Percentiles rank a stretch among this genome's conserved stretches.
phyloP scores from a whole-genome alignment of 2,797 vertebrate species.

The Peromyscus eremicus region DNA sequence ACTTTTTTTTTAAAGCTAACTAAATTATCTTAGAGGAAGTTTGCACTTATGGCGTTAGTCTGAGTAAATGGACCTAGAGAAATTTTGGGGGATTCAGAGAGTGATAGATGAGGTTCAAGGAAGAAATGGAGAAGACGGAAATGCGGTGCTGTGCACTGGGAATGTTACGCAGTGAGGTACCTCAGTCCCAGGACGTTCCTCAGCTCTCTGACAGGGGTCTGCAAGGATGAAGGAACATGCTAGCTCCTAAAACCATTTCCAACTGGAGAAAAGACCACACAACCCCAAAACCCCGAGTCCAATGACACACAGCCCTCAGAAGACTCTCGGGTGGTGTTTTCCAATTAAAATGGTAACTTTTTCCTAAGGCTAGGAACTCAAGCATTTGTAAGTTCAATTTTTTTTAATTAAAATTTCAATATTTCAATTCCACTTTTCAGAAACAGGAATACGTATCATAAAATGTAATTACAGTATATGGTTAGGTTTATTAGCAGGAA shows the following conservation, averaged over 20 bases:
- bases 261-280: neutral
- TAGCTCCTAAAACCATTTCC: neutral
- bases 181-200: neutral
- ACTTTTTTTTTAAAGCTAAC: neutral
- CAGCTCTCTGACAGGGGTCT: neutral
- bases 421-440: neutral
- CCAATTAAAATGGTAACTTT: slow-evolving; percentile 15
- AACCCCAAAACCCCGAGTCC: neutral
- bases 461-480: neutral
- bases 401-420: neutral
- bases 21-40: slow-evolving; percentile 66
- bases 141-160: neutral
- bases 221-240: neutral
- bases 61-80: slow-evolving; percentile 65
- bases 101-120: neutral
- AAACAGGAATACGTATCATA: neutral
- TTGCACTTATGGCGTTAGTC: slow-evolving; percentile 55
- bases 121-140: slow-evolving; percentile 32
- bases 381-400: neutral
- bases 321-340: neutral
- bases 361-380: neutral
- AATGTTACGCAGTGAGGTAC: neutral
- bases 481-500: slow-evolving; percentile 21
- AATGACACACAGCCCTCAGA: neutral
- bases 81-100: slow-evolving; percentile 4